Base-by-base conservation (phyloP, 2,888 invertebrate species). In the Theristus sp. region DNA sequence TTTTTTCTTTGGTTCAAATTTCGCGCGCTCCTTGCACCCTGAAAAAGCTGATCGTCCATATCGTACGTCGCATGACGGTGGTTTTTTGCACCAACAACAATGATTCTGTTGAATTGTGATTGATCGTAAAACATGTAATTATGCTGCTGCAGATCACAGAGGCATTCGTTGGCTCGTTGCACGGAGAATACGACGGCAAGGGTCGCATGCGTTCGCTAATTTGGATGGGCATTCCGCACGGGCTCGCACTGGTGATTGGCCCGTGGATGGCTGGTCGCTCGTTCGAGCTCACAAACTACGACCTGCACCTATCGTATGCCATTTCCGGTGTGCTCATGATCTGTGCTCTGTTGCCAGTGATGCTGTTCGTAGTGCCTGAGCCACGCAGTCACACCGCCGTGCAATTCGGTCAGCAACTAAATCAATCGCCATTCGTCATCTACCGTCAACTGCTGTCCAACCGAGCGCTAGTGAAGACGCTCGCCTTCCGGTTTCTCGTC, bases 201-300 rank as follows among this genome's bases (percentile, higher is more conserved):
- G 66, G 67, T 52, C 61, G 69, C 22, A 64, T 66, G 6, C 60
- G 65, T 6, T 59, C 68, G n/a, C 62, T 70, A 10, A 66, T 69
- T 57, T 57, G 66, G 29, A 62, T 69, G 38, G 63, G 66, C n/a
- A 66, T 70, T 46, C 70, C 70, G 1, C 61, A 64, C 27, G 68
- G 69, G 38, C 62, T 70, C 27, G 69, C 69, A 1, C 65, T 65
- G 30, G 68, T 70, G 1, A 60, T 64, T 1, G 69, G 69, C 22
- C 69, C 69, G 0, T 69, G 66, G 59, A 46, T 64, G 13, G 69
- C 46, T 29, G 57, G 24, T 29, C 25, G 26, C 2, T 56, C 26
- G 3, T 25, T 60, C n/a, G 20, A 17, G 1, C 2, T 25, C 22
- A 2, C 68, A 24, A 65, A 66, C 20, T 63, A 67, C 2, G 63